These are phyloP conservation scores for Octopus sinensis DNA, from an alignment of 1,140 invertebrate species.

Conservation along the genomic window DNA sequence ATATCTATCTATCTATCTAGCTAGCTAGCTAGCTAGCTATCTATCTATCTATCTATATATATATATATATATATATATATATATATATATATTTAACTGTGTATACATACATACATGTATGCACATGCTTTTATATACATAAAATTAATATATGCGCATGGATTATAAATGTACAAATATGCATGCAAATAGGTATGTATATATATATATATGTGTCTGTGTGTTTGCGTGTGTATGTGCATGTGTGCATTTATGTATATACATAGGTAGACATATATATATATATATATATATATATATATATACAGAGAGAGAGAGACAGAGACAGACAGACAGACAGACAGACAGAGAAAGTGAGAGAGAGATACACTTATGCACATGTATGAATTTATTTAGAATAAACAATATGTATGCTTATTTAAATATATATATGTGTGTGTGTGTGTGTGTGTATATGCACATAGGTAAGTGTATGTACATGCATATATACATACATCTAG, in stretches of 20 bases:
- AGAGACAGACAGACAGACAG: not conserved
- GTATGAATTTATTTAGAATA: not conserved
- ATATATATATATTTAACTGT: no score
- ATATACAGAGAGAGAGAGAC: not conserved
- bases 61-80: not conserved
- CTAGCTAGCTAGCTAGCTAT: no score
- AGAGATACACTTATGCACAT: not conserved
- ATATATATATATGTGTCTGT: not conserved
- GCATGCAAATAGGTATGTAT: not conserved
- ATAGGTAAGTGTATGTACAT: not conserved
- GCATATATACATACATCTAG: not conserved
- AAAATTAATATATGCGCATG: not conserved
- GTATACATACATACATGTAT: not conserved
- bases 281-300: not conserved
- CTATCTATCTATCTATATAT: not conserved
- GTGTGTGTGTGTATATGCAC: not conserved
- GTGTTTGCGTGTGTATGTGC: not conserved
- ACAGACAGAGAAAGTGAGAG: not conserved
- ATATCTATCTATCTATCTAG: no score
- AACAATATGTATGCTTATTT: not conserved
- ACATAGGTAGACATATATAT: not conserved
- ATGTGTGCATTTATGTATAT: not conserved
- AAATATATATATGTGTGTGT: not conserved
- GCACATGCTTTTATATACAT: not conserved
- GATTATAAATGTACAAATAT: not conserved